phyloP scores from a whole-genome alignment of 2,797 vertebrate genomes.

The Chaunax sp. region DNA sequence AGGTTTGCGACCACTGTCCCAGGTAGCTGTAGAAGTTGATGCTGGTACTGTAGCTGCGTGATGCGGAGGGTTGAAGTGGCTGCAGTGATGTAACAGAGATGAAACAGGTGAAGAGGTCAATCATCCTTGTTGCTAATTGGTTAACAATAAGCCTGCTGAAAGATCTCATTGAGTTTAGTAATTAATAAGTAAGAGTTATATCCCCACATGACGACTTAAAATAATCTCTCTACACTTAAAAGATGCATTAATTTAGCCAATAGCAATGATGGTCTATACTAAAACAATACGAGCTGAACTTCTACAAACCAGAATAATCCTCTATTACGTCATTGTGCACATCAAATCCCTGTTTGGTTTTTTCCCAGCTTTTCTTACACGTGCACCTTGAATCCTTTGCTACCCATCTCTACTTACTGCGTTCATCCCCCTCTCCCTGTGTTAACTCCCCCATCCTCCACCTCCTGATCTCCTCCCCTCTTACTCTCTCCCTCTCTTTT shows the following conservation, averaged over 20 bases:
- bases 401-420: constrained; percentile 33
- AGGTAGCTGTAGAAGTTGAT: neutral
- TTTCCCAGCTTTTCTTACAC: neutral
- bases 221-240: neutral
- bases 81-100: neutral
- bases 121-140: neutral
- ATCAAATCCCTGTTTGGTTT: constrained; percentile 16
- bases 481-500: constrained; percentile 34
- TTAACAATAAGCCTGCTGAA: neutral
- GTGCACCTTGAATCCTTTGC: neutral
- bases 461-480: constrained; percentile 32
- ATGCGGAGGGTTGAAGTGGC: neutral
- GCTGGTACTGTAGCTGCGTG: neutral
- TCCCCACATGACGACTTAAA: no score
- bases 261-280: constrained; percentile 1
- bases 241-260: neutral
- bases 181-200: constrained; percentile 3
- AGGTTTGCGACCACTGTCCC: neutral
- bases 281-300: constrained; percentile 56
- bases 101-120: neutral
- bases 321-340: neutral
- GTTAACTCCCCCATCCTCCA: constrained; percentile 48
- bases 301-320: constrained; percentile 1
- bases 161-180: neutral
- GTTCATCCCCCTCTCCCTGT: constrained; percentile 35